These are phyloP conservation scores for Argopecten irradians DNA, from an alignment of 1,140 invertebrate genomes.

Conservation along the genomic window DNA sequence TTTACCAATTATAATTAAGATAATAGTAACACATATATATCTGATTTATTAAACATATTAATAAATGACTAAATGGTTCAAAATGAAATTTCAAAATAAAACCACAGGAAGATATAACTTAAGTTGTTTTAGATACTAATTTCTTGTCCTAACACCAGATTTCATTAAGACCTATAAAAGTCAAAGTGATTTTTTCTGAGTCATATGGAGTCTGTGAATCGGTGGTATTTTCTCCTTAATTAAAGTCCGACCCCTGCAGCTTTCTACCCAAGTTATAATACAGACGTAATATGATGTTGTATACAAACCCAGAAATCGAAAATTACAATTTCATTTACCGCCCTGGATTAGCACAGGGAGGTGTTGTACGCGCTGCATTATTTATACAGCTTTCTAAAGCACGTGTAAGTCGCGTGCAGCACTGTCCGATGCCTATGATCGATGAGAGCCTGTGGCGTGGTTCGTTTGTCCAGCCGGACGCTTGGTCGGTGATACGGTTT, in stretches of 20 bases:
- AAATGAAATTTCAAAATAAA: no score
- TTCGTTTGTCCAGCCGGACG: conserved; percentile 7
- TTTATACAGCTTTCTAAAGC: neutral
- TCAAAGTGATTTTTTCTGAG: neutral
- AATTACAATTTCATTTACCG: conserved; percentile 23
- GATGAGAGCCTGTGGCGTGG: neutral
- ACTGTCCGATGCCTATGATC: neutral
- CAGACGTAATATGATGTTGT: neutral
- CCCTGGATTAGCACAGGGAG: neutral
- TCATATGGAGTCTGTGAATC: neutral
- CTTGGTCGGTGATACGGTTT: neutral
- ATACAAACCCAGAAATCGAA: conserved; percentile 21
- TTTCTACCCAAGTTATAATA: neutral
- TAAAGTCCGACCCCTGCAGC: neutral
- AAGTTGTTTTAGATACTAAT: no score
- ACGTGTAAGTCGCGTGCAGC: neutral
- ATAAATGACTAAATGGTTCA: no score
- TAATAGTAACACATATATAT: no score
- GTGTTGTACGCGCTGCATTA: neutral
- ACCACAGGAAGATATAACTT: no score
- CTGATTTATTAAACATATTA: no score
- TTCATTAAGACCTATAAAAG: neutral
- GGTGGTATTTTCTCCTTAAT: neutral
- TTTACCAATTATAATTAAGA: no score
- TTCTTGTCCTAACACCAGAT: neutral